A percentile compares a stretch with the other conserved stretches of the same genome.
Evolutionary conservation across 1,140 invertebrate species (phyloP).

Genomic region (Delia radicum): DNA sequence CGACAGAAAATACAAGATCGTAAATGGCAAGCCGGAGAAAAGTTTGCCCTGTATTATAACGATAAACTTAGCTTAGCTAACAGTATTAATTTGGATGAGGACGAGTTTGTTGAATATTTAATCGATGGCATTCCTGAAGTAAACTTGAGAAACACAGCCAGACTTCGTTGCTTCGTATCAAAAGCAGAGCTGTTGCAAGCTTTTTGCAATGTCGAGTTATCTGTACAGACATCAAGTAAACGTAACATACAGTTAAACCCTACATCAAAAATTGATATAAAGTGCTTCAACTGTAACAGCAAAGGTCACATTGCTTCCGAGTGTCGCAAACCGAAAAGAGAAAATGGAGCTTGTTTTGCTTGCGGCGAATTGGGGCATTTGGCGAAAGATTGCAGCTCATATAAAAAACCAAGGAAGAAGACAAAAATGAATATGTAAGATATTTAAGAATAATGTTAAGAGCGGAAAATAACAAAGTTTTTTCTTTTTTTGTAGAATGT

Average conservation of each 20-base stretch:
- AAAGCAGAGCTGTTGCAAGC: not conserved
- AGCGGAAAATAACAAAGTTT: not conserved
- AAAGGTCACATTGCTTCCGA: not conserved
- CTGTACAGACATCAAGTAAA: not conserved
- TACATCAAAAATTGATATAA: not conserved
- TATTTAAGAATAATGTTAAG: not conserved
- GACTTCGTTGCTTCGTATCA: not conserved
- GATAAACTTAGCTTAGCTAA: conserved; percentile 36
- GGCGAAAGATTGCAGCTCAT: not conserved
- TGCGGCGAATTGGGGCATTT: not conserved
- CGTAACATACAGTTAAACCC: not conserved
- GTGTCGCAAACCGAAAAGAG: conserved; percentile 1
- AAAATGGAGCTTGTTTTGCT: not conserved
- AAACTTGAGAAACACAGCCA: conserved; percentile 23
- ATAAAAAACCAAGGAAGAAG: not conserved
- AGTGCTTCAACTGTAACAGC: conserved; percentile 15
- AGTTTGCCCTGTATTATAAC: conserved; percentile 33
- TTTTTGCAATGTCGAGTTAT: not conserved
- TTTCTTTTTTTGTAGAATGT: conserved; percentile 24
- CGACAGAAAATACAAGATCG: not conserved
- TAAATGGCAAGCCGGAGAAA: not conserved
- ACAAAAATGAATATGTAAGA: conserved; percentile 16
- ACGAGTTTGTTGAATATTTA: conserved; percentile 32
- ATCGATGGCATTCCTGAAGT: conserved; percentile 35
- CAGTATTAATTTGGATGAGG: conserved; percentile 26